These are phyloP conservation scores for Tonatia bakeri DNA, from an alignment of 2,113 vertebrate genomes.

Conservation along the genomic window DNA sequence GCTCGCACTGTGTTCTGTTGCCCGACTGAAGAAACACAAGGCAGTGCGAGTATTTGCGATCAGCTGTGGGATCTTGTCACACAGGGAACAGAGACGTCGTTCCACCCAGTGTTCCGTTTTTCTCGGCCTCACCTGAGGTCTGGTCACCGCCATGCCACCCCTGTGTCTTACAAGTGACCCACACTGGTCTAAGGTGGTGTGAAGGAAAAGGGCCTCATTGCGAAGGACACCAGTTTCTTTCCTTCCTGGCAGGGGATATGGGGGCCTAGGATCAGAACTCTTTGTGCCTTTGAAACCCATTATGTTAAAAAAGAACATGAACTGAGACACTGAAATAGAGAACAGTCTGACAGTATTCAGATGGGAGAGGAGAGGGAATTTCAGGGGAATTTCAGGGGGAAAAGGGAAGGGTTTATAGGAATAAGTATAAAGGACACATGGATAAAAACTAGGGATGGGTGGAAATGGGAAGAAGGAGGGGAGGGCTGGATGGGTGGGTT, in stretches of 20 bases:
- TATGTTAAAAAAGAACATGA: neutral
- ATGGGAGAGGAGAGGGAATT: too few relatives aligned
- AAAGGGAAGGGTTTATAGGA: too few relatives aligned
- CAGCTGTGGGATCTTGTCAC: neutral
- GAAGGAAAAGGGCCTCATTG: neutral
- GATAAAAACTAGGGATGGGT: too few relatives aligned
- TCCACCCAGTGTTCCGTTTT: neutral
- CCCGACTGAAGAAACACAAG: neutral
- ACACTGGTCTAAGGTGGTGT: neutral
- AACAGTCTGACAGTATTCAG: too few relatives aligned
- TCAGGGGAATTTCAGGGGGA: too few relatives aligned
- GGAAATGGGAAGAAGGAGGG: too few relatives aligned
- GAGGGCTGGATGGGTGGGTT: too few relatives aligned
- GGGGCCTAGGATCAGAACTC: neutral
- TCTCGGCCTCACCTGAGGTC: neutral
- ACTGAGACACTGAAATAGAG: too few relatives aligned
- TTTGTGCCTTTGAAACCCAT: neutral
- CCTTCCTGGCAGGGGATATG: neutral
- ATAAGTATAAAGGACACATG: too few relatives aligned
- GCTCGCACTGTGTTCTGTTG: rapidly evolving
- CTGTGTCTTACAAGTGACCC: neutral
- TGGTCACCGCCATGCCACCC: neutral
- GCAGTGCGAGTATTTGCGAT: neutral
- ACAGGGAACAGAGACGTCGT: neutral
- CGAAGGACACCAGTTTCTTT: neutral